Conservation (phyloP, 2,888 invertebrate species). For the Clepsis dumicolana region DNA sequence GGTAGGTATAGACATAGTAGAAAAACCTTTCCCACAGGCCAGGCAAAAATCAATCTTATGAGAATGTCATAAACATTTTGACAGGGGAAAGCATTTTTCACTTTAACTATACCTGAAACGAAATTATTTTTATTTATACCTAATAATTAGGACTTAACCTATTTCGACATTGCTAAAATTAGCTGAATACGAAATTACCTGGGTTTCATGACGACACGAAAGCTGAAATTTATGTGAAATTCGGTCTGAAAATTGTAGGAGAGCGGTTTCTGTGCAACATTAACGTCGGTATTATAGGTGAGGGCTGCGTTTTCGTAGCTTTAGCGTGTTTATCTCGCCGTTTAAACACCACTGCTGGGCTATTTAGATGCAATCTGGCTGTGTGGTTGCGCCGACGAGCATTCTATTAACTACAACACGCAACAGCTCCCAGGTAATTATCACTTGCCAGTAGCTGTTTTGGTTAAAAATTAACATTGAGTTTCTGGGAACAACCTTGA, state of each 20-base stretch:
- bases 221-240: conserved; percentile 26
- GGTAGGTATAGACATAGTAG: too few relatives aligned
- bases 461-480: not conserved
- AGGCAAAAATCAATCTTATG: too few relatives aligned
- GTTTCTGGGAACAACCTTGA: not conserved
- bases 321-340: conserved; percentile 58
- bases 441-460: conserved; percentile 47
- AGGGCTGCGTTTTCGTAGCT: conserved; percentile 44
- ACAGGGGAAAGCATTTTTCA: too few relatives aligned
- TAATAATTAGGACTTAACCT: conserved; percentile 11
- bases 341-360: conserved; percentile 58
- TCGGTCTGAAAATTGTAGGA: conserved; percentile 30
- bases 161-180: conserved; percentile 29
- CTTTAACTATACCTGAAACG: not conserved
- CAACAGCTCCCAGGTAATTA: conserved; percentile 51
- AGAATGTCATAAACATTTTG: too few relatives aligned
- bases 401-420: conserved; percentile 63
- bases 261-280: conserved; percentile 31
- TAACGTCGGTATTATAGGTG: conserved; percentile 30
- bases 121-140: not conserved
- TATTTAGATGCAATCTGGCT: conserved; percentile 71
- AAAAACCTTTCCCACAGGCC: too few relatives aligned
- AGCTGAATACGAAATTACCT: conserved; percentile 11
- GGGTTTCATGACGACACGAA: conserved; percentile 15
- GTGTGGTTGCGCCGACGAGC: conserved; percentile 49